Evolutionary conservation across 2,797 vertebrate genomes (phyloP).

Genomic region (Benthosema pterotum): DNA sequence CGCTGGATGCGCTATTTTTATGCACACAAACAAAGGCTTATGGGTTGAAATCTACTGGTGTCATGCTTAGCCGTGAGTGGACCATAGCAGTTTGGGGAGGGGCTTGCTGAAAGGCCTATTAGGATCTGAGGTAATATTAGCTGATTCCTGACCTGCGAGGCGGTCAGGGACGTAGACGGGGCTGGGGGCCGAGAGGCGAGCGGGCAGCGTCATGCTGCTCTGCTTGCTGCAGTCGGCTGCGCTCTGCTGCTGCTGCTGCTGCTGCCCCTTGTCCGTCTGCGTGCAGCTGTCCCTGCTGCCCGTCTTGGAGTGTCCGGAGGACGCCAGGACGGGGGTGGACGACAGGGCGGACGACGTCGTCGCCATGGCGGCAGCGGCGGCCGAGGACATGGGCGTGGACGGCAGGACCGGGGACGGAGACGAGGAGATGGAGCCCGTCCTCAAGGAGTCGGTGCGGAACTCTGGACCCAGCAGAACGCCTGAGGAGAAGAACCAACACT

Average conservation of each 20-base stretch:
- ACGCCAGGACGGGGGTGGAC: constrained; percentile 79
- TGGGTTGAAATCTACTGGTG: no score
- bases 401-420: constrained; percentile 93
- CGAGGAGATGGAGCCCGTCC: constrained; percentile 90
- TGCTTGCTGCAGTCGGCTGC: constrained; percentile 61
- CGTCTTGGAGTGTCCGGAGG: constrained; percentile 91
- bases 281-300: constrained; percentile 97
- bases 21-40: no score
- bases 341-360: constrained; percentile 89
- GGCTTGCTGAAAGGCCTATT: no score
- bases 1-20: no score
- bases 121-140: no score
- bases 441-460: constrained; percentile 85
- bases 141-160: constrained; percentile 75
- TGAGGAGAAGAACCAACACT: constrained; percentile 50
- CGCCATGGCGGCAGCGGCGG: no score
- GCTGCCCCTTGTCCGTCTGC: constrained; percentile 90
- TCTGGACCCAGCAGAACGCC: constrained; percentile 93
- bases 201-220: constrained; percentile 74
- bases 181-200: constrained; percentile 82
- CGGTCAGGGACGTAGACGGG: constrained; percentile 88
- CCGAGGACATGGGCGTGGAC: constrained; percentile 88
- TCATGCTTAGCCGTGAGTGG: no score
- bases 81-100: no score
- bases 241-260: constrained; percentile 76